Evolutionary conservation across 2,797 vertebrate species (phyloP).

Genomic region (Phoxinus dragarum): DNA sequence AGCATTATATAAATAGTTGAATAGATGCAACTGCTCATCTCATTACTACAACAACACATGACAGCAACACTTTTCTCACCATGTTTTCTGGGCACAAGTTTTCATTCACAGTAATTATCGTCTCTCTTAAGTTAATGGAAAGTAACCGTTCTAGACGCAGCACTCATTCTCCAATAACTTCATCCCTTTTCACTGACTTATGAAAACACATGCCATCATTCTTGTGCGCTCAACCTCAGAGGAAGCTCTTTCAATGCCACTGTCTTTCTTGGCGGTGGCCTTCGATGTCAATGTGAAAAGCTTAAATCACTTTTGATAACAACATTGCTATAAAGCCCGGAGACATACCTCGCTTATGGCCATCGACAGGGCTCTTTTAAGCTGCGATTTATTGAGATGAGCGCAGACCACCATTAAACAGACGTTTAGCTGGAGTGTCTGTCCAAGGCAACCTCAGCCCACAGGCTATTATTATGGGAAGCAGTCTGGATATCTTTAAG

Average conservation of each 20-base stretch:
- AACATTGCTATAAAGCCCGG: constrained; percentile 37
- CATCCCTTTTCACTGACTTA: background rate
- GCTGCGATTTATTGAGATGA: constrained; percentile 54
- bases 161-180: background rate
- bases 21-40: background rate
- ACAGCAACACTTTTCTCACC: background rate
- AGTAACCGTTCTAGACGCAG: background rate
- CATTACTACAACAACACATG: background rate
- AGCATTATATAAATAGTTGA: background rate
- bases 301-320: constrained; percentile 56
- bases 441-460: constrained; percentile 26
- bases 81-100: background rate
- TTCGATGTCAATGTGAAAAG: constrained; percentile 46
- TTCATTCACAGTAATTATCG: constrained; percentile 14
- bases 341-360: constrained; percentile 38
- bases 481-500: background rate
- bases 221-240: constrained; percentile 33
- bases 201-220: constrained; percentile 38
- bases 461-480: constrained; percentile 24
- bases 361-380: constrained; percentile 46
- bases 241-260: constrained; percentile 44
- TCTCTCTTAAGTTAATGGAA: constrained; percentile 22
- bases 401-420: constrained; percentile 41
- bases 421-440: constrained; percentile 40
- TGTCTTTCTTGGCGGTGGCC: constrained; percentile 47